Percentiles rank a stretch among this genome's conserved stretches.
Conservation (phyloP, 2,888 invertebrate genomes). For the Ethmia dodecea region DNA sequence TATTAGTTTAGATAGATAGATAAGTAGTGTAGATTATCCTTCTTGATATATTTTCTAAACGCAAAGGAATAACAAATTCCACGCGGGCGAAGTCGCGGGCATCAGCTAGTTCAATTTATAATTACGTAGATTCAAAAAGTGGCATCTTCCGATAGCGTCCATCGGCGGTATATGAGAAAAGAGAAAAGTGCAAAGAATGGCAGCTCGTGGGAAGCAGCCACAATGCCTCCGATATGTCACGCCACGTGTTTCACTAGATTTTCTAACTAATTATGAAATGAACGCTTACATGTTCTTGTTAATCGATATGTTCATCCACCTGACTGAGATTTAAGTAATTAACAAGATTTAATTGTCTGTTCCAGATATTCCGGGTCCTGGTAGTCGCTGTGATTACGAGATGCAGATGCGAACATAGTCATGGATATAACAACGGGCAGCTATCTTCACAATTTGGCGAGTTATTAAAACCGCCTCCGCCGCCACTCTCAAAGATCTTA, state of each 20-base stretch:
- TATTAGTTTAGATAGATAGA: too few species aligned
- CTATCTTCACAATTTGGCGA: conserved; percentile 53
- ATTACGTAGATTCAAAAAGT: conserved; percentile 41
- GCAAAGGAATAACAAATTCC: too few species aligned
- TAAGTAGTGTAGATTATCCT: too few species aligned
- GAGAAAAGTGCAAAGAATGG: conserved; percentile 72
- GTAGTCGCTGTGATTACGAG: conserved; percentile 40
- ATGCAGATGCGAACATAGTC: conserved; percentile 40
- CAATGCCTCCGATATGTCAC: conserved; percentile 60
- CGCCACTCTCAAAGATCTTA: conserved; percentile 46
- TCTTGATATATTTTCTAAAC: too few species aligned
- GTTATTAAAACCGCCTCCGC: conserved; percentile 64
- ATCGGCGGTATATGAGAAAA: conserved; percentile 67
- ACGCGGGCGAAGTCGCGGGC: too few species aligned
- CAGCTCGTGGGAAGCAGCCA: conserved; percentile 57
- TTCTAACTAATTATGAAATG: conserved; percentile 61
- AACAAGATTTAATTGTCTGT: conserved; percentile 21
- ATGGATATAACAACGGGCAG: conserved; percentile 38
- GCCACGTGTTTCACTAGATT: conserved; percentile 62
- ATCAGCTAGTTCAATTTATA: too few species aligned
- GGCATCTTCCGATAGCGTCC: conserved; percentile 52
- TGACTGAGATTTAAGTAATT: conserved; percentile 1
- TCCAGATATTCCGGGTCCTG: conserved; percentile 56
- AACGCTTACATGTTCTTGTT: conserved; percentile 20
- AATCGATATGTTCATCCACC: conserved; percentile 6